Conservation (phyloP, 2,113 vertebrate species). For the Platysternon megacephalum region DNA sequence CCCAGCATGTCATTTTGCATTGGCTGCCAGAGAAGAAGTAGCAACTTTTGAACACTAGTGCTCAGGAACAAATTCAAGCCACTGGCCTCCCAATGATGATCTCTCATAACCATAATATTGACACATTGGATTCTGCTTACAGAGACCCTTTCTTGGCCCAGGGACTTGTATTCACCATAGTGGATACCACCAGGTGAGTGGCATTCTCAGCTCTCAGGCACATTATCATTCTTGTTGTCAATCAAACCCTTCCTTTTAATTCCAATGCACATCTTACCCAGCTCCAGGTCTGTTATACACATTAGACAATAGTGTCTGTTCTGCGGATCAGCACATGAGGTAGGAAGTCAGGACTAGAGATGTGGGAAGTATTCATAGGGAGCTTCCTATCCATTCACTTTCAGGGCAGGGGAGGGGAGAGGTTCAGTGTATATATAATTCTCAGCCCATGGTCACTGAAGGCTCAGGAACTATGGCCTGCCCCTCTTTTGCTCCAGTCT, state of each 20-base stretch:
- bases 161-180: neutral
- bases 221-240: neutral
- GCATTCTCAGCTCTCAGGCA: neutral
- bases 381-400: neutral
- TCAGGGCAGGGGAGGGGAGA: neutral
- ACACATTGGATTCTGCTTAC: neutral
- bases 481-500: neutral
- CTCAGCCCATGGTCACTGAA: neutral
- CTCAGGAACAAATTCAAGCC: neutral
- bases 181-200: neutral
- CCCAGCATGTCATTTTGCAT: neutral
- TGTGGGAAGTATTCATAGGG: accelerated
- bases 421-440: neutral
- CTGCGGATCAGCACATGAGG: neutral
- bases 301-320: neutral
- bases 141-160: neutral
- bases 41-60: neutral
- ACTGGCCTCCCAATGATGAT: neutral
- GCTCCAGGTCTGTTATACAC: neutral
- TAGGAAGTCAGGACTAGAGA: neutral
- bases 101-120: neutral
- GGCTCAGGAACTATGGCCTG: neutral
- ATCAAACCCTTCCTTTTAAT: neutral
- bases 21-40: neutral
- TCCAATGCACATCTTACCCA: neutral